Evolutionary conservation across 2,113 vertebrate species (phyloP), one percentile per base, ranked within the genome.

Genomic region (Puffinus mauretanicus): DNA sequence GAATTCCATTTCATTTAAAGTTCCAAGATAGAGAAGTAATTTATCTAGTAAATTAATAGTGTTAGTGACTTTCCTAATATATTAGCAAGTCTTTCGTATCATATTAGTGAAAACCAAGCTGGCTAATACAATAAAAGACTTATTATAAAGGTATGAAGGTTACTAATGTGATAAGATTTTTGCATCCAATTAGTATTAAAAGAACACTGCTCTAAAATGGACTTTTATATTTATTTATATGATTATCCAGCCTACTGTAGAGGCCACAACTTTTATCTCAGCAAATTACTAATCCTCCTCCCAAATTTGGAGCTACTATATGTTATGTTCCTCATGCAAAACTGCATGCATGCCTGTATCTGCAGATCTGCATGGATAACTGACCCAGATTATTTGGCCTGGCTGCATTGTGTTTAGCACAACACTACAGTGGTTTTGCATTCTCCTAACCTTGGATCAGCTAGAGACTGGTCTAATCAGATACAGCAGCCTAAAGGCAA

Each of bases 1-100:
- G 98, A 98, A 98, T 98, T 98, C 97, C 98, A 98, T 98, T 98
- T 98, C 98, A 98, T 98, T 98, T 98, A 98, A 98, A 98, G 97
- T 98, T 98, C 94, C 95, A 97, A 98, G 98, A 98, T 98, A 98
- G 87, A 98, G 97, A 98, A 98, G 97, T 97, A 97, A 98, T 98
- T 98, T 98, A 98, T 98, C 98, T 98, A 97, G 97, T 97, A 98
- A 98, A 98, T 98, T 98, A 98, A 98, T 98, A 98, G 98, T 97
- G 94, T 97, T 97, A 98, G 95, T 97, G 97, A 97, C 98, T 98
- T 98, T 96, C 95, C 96, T 97, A 98, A 98, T 98, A 97, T 96
- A 98, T 97, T 97, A 98, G 97, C 95, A 96, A 95, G 96, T 96
- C 93, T 96, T 98, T 98, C 90, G 82, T 98, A 98, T 97, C 98